Conservation (phyloP, 2,888 invertebrate genomes). For the Ephialtes manifestator region DNA sequence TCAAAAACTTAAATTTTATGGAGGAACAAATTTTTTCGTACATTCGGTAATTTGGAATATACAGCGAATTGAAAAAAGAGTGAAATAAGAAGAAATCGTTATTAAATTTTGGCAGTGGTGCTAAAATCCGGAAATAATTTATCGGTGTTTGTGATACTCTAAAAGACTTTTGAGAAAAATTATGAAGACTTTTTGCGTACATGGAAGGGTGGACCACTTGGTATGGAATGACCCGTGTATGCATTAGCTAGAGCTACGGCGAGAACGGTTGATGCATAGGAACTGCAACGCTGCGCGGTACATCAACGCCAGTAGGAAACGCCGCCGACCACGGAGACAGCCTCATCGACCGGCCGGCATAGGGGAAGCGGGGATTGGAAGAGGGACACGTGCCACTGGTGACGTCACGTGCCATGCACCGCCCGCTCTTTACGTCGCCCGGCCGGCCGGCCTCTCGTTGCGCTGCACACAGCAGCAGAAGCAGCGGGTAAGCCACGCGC, state of each 20-base stretch:
- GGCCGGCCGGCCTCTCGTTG: conserved; percentile 41
- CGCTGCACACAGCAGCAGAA: background rate
- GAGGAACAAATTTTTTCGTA: no score
- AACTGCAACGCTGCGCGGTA: conserved; percentile 59
- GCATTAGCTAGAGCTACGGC: background rate
- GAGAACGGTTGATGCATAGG: conserved; percentile 46
- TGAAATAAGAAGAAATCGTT: no score
- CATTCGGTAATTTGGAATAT: no score
- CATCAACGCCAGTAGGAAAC: conserved; percentile 61
- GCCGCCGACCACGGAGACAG: conserved; percentile 71
- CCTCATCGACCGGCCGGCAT: conserved; percentile 69
- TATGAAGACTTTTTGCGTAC: no score
- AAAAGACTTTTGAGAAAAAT: no score
- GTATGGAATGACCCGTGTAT: no score
- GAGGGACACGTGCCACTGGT: conserved; percentile 83
- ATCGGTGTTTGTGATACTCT: no score
- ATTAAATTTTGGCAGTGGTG: no score
- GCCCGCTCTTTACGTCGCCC: conserved; percentile 66
- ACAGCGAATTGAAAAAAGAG: no score
- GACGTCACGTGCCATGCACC: conserved; percentile 80
- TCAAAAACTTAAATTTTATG: no score
- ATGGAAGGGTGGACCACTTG: no score
- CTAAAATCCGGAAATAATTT: no score
- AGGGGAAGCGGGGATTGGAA: conserved; percentile 74
- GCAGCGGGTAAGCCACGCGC: conserved; percentile 8